Conservation (phyloP, 2,888 invertebrate species). For the Rhagophthalmus giganteus region DNA sequence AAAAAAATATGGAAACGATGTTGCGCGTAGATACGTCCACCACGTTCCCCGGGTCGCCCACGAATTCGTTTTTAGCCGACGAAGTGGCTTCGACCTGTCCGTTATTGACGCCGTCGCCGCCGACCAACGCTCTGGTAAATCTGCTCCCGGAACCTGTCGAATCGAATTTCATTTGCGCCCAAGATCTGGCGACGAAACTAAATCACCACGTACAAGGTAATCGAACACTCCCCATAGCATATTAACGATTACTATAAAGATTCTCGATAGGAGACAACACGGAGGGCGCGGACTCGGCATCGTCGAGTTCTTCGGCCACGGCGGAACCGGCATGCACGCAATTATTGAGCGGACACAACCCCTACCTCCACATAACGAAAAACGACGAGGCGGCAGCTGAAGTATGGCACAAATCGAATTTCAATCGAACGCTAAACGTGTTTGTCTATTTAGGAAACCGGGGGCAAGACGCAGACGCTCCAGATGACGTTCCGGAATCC, state of each 20-base stretch:
- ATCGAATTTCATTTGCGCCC: slow-evolving; percentile 46
- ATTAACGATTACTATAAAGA: too few species aligned
- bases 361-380: slow-evolving; percentile 48
- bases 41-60: slow-evolving; percentile 47
- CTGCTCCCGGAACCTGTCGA: slow-evolving; percentile 47
- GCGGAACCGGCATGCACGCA: slow-evolving; percentile 53
- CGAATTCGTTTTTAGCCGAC: slow-evolving; percentile 51
- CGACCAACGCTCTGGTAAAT: slow-evolving; percentile 54
- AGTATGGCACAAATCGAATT: too few species aligned
- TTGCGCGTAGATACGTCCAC: slow-evolving; percentile 40
- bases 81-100: slow-evolving; percentile 55
- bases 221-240: neutral
- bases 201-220: slow-evolving; percentile 53
- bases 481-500: slow-evolving; percentile 54
- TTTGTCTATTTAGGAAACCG: slow-evolving; percentile 64
- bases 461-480: slow-evolving; percentile 53
- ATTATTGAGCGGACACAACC: slow-evolving; percentile 48
- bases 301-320: slow-evolving; percentile 68
- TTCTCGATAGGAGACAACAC: too few species aligned
- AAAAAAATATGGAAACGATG: slow-evolving; percentile 41
- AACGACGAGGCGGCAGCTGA: slow-evolving; percentile 47
- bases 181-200: slow-evolving; percentile 50
- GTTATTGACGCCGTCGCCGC: slow-evolving; percentile 54
- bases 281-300: slow-evolving; percentile 59
- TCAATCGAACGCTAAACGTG: too few species aligned